A percentile compares a stretch with the other conserved stretches of the same genome.
These are phyloP conservation scores for Chauna torquata DNA, from an alignment of 2,113 vertebrate genomes.

Conservation along the genomic window DNA sequence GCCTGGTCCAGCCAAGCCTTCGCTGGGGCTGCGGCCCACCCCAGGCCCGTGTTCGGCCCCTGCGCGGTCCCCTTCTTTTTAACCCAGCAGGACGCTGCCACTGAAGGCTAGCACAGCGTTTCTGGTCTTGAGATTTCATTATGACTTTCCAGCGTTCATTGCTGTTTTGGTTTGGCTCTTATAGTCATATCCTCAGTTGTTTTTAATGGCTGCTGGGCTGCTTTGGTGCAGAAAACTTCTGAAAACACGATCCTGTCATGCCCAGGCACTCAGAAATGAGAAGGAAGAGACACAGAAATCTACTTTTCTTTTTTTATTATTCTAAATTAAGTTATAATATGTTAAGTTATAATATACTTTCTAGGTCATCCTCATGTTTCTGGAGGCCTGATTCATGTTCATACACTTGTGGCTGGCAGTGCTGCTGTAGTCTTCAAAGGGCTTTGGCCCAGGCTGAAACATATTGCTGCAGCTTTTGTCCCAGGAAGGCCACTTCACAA, in stretches of 20 bases:
- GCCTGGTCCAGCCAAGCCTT: background rate
- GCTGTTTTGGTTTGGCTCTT: background rate
- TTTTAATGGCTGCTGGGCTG: background rate
- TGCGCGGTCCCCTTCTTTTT: background rate
- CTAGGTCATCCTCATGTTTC: background rate
- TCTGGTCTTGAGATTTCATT: background rate
- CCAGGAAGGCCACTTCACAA: background rate
- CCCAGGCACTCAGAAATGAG: background rate
- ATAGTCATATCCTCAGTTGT: background rate
- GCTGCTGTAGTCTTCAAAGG: background rate
- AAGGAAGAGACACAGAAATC: background rate
- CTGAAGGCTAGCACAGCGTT: background rate
- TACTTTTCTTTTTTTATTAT: background rate
- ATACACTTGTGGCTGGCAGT: background rate
- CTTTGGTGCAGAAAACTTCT: background rate
- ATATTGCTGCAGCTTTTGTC: background rate
- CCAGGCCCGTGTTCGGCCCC: background rate
- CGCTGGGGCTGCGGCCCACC: background rate
- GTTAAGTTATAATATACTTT: background rate
- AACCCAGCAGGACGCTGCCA: background rate
- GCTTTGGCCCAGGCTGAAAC: background rate
- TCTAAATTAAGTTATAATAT: background rate
- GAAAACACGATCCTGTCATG: background rate
- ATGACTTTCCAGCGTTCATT: background rate
- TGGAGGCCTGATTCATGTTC: background rate